Conservation (phyloP, 2,797 vertebrate species). For the Lagodon rhomboides region DNA sequence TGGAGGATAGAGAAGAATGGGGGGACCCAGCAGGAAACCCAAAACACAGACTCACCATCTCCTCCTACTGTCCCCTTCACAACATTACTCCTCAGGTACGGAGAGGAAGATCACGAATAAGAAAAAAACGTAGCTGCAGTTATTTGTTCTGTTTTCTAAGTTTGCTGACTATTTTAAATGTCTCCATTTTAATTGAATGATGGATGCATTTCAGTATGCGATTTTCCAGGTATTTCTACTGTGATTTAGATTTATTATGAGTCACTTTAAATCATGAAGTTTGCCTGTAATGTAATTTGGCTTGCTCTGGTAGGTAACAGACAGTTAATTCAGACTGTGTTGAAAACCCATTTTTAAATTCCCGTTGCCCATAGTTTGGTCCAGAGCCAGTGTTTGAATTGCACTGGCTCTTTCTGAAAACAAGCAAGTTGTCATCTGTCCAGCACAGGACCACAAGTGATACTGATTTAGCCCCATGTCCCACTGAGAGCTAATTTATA, state of each 20-base stretch:
- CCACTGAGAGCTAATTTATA: neutral
- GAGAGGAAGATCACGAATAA: neutral
- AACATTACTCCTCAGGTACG: slow-evolving; percentile 95
- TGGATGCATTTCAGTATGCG: neutral
- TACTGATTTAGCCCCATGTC: neutral
- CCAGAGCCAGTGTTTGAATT: neutral
- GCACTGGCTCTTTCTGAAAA: neutral
- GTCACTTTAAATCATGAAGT: neutral
- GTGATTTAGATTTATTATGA: neutral
- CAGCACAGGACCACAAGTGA: neutral
- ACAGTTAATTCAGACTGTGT: neutral
- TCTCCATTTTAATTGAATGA: neutral
- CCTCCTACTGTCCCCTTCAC: slow-evolving; percentile 93
- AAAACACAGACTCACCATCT: slow-evolving; percentile 86
- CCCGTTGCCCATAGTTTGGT: neutral
- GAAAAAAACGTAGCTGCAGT: neutral
- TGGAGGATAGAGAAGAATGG: slow-evolving; percentile 97
- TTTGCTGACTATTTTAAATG: neutral
- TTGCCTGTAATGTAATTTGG: neutral
- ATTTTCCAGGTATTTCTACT: neutral
- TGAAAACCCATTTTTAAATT: slow-evolving; percentile 6
- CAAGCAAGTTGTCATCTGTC: neutral
- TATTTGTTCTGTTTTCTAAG: neutral
- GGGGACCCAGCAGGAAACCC: slow-evolving; percentile 90
- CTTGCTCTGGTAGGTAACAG: neutral